phyloP scores from a whole-genome alignment of 2,113 vertebrate genomes.

The Bubo scandiacus region DNA sequence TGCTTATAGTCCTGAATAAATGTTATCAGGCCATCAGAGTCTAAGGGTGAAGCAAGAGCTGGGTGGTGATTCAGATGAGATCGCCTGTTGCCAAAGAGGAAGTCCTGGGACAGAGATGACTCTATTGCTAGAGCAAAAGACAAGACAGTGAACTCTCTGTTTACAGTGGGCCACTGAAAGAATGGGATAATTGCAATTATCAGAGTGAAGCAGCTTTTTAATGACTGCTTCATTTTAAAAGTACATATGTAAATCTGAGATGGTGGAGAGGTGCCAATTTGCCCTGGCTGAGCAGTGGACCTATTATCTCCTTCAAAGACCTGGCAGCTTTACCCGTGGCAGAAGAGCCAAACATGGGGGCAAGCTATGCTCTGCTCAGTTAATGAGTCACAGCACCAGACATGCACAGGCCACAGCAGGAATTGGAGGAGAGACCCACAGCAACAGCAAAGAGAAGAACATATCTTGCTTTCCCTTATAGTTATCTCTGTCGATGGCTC shows the following conservation, averaged over 20 bases:
- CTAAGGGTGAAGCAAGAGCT: conserved; percentile 46
- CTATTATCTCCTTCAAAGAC: conserved; percentile 31
- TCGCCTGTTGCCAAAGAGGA: conserved; percentile 44
- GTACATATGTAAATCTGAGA: neutral
- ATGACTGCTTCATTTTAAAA: conserved; percentile 10
- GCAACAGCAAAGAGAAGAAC: neutral
- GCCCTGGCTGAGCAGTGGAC: neutral
- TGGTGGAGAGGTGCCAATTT: conserved; percentile 31
- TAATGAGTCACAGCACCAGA: conserved; percentile 6
- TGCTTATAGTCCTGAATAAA: neutral
- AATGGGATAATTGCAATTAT: conserved; percentile 68
- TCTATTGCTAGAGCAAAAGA: conserved; percentile 27
- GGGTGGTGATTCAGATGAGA: conserved; percentile 31
- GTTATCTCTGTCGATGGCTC: neutral
- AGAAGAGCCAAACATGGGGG: neutral
- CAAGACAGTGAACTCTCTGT: conserved; percentile 68
- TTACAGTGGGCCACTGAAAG: conserved; percentile 57
- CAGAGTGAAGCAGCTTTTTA: neutral
- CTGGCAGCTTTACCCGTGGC: neutral
- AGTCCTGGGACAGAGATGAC: conserved; percentile 52
- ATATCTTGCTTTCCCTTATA: neutral
- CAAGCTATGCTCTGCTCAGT: neutral
- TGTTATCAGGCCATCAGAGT: conserved; percentile 52
- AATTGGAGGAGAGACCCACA: neutral
- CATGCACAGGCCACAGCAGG: neutral